phyloP scores from a whole-genome alignment of 2,888 invertebrate species.

The Mechanitis messenoides region DNA sequence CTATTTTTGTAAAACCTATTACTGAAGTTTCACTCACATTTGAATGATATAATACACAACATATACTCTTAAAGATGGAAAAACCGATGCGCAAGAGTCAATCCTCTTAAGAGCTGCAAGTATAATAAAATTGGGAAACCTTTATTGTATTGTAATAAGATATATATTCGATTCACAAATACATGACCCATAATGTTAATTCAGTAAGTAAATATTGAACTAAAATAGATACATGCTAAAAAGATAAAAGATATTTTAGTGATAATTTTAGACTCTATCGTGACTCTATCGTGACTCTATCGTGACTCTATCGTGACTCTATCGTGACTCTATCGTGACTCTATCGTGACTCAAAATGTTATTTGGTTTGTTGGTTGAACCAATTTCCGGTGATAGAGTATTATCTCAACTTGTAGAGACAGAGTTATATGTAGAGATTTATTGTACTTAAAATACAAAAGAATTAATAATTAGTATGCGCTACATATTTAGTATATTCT shows the following conservation, averaged over 20 bases:
- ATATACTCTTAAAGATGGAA: constrained; percentile 11
- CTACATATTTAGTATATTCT: too few relatives aligned
- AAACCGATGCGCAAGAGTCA: constrained; percentile 15
- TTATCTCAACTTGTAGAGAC: too few relatives aligned
- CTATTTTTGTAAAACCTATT: too few relatives aligned
- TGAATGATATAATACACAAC: not conserved
- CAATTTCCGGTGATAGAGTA: constrained; percentile 2
- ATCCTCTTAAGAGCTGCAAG: not conserved
- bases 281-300: constrained; percentile 8
- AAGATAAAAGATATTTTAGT: constrained; percentile 55
- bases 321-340: constrained; percentile 23
- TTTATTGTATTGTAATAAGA: constrained; percentile 11
- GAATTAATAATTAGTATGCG: too few relatives aligned
- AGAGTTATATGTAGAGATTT: too few relatives aligned
- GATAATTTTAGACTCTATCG: constrained; percentile 36
- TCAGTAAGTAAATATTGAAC: constrained; percentile 27
- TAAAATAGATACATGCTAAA: constrained; percentile 49
- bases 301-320: too few relatives aligned
- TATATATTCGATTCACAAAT: constrained; percentile 9
- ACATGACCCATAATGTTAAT: not conserved
- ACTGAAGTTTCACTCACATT: too few relatives aligned
- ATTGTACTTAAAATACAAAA: too few relatives aligned
- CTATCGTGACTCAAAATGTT: constrained; percentile 15
- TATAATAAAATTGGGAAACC: not conserved
- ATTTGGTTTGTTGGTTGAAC: constrained; percentile 2